A percentile compares a stretch with the other conserved stretches of the same genome.
phyloP scores from a whole-genome alignment of 2,113 vertebrate genomes.

The Epinephelus fuscoguttatus region DNA sequence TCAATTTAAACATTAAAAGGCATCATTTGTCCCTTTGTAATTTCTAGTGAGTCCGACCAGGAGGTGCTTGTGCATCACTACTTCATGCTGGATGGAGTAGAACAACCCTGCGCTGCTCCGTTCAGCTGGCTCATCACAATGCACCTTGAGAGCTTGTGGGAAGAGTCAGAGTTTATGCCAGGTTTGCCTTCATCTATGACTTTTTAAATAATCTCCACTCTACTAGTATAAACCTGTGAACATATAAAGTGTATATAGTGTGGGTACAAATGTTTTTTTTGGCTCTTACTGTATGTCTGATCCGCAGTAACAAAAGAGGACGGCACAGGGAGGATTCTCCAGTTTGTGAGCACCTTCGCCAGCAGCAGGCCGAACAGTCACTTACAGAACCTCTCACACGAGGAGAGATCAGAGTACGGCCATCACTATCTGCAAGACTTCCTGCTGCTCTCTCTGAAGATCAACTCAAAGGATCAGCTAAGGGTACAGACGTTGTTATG shows the following conservation, averaged over 20 bases:
- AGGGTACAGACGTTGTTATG: conserved; percentile 45
- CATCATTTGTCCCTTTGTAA: background rate
- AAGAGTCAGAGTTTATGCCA: conserved; percentile 81
- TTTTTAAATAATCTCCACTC: no score
- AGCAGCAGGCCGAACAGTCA: conserved; percentile 68
- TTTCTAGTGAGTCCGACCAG: conserved; percentile 66
- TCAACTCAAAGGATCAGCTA: conserved; percentile 69
- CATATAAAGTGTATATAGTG: accelerated
- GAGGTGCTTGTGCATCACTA: conserved; percentile 76
- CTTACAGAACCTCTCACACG: conserved; percentile 66
- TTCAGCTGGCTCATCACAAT: conserved; percentile 82
- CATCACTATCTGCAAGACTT: conserved; percentile 77
- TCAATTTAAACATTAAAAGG: background rate
- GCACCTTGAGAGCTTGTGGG: conserved; percentile 80
- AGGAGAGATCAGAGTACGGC: conserved; percentile 52
- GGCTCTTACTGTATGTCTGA: background rate
- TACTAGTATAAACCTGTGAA: background rate
- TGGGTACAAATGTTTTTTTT: background rate
- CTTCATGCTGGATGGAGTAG: conserved; percentile 67
- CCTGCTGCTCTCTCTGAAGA: conserved; percentile 76
- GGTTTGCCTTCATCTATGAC: conserved; percentile 49
- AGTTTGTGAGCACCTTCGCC: conserved; percentile 75
- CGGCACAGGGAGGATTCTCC: conserved; percentile 63
- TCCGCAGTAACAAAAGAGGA: conserved; percentile 64
- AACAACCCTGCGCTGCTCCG: conserved; percentile 64